These are phyloP conservation scores for Scaptomyza graminum DNA, from an alignment of 1,140 invertebrate species.

Conservation along the genomic window DNA sequence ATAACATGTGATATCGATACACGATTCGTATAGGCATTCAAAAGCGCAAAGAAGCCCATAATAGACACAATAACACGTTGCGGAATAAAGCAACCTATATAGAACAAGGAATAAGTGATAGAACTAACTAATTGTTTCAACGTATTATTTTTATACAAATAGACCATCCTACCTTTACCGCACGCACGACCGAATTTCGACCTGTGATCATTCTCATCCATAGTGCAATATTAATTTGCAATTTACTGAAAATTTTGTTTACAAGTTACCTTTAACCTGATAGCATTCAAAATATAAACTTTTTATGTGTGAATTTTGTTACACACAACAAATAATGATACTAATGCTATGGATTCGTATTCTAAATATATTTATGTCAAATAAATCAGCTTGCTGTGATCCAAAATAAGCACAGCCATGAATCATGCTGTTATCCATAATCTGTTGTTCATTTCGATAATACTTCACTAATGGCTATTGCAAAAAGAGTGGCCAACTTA, in stretches of 20 bases:
- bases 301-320: neutral
- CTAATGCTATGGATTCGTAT: neutral
- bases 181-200: conserved; percentile 17
- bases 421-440: too few species aligned
- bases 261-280: too few species aligned
- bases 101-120: too few species aligned
- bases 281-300: too few species aligned
- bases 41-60: conserved; percentile 23
- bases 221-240: neutral
- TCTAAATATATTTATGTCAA: neutral
- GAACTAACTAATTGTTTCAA: too few species aligned
- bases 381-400: neutral
- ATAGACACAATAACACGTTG: conserved; percentile 18
- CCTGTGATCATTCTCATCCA: conserved; percentile 8
- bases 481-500: too few species aligned
- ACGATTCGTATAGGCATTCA: conserved; percentile 29
- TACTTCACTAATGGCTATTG: too few species aligned
- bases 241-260: too few species aligned
- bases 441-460: too few species aligned
- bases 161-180: conserved; percentile 11
- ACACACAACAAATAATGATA: neutral
- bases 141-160: neutral
- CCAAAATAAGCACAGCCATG: neutral
- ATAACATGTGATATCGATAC: conserved; percentile 37
- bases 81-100: conserved; percentile 27